Percentiles rank a stretch among this genome's conserved stretches.
phyloP scores from a whole-genome alignment of 2,113 vertebrate genomes.

The Proteles cristata region DNA sequence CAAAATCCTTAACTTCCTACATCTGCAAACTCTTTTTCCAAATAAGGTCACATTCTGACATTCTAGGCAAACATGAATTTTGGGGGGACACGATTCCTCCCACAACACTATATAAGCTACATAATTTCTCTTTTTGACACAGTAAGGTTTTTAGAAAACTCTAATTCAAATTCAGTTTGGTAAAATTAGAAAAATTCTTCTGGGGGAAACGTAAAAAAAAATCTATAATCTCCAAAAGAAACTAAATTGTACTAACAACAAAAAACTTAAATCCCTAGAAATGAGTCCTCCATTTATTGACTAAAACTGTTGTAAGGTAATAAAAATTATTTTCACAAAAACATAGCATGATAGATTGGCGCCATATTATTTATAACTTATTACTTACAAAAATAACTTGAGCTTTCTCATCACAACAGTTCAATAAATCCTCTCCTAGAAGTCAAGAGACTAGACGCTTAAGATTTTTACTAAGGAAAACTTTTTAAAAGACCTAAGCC shows the following conservation, averaged over 20 bases:
- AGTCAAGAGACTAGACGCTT: background rate
- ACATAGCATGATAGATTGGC: constrained; percentile 23
- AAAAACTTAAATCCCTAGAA: background rate
- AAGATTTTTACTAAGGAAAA: constrained; percentile 14
- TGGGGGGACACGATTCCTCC: background rate
- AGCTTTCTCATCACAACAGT: constrained; percentile 48
- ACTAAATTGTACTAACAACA: background rate
- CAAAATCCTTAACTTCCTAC: background rate
- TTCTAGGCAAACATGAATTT: background rate
- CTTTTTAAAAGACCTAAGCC: background rate
- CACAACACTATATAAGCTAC: background rate
- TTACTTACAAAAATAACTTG: constrained; percentile 60
- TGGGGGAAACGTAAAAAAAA: background rate
- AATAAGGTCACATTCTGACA: background rate
- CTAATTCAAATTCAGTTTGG: constrained; percentile 52
- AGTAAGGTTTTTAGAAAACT: background rate
- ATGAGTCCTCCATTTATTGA: background rate
- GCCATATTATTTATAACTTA: constrained; percentile 42
- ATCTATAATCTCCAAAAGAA: constrained; percentile 28
- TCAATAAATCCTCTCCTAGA: constrained; percentile 15
- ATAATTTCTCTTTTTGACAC: constrained; percentile 27
- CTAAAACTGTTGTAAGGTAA: constrained; percentile 42
- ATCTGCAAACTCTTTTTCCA: background rate
- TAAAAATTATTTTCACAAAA: constrained; percentile 45
- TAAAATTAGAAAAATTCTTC: constrained; percentile 45